Conservation (phyloP, 2,113 vertebrate species). For the Paramisgurnus dabryanus region DNA sequence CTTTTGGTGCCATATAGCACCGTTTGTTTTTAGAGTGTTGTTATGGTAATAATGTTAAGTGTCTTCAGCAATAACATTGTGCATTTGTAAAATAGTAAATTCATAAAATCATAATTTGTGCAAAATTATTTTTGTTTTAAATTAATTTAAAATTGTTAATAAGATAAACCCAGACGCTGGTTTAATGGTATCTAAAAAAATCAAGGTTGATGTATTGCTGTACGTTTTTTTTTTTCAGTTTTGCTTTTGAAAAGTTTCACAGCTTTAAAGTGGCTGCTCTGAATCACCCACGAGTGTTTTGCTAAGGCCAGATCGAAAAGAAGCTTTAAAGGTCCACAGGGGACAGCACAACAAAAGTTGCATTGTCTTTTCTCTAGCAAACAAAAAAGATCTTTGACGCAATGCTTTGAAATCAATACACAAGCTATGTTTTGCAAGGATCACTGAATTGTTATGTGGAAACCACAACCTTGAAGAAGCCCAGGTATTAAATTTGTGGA, state of each 20-base stretch:
- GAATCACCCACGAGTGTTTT: constrained; percentile 17
- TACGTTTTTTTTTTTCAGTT: background rate
- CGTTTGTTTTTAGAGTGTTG: too few species aligned
- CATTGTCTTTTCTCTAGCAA: background rate
- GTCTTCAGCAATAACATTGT: too few species aligned
- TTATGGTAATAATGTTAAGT: too few species aligned
- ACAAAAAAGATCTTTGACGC: constrained; percentile 26
- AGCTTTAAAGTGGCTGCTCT: background rate
- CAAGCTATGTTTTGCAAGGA: background rate
- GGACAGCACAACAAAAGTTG: background rate
- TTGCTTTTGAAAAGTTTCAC: background rate
- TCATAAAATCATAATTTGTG: too few species aligned
- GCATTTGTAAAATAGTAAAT: too few species aligned
- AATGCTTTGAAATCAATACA: constrained; percentile 16
- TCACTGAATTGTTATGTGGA: constrained; percentile 1
- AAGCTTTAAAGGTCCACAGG: constrained; percentile 8
- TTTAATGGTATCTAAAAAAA: too few species aligned
- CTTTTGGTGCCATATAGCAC: too few species aligned
- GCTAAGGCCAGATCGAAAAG: constrained; percentile 5
- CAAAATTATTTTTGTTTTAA: too few species aligned
- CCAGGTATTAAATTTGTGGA: background rate
- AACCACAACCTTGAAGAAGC: constrained; percentile 8
- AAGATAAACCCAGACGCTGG: too few species aligned
- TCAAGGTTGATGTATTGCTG: background rate
- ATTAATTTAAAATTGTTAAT: too few species aligned